phyloP scores from a whole-genome alignment of 2,113 vertebrate species.

The Glaucidium brasilianum region DNA sequence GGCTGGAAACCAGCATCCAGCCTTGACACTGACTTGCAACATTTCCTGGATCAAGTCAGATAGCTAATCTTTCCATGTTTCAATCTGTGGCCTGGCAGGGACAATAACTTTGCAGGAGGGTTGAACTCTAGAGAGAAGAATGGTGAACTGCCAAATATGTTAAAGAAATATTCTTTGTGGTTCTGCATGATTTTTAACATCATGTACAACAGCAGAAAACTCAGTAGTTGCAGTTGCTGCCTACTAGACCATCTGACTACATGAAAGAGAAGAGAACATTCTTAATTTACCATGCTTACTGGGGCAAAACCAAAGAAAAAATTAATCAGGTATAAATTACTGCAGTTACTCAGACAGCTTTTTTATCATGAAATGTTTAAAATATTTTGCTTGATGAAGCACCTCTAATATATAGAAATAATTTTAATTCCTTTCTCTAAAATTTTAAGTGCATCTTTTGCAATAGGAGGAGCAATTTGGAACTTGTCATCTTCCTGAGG shows the following conservation, averaged over 20 bases:
- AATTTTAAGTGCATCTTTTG: neutral
- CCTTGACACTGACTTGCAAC: neutral
- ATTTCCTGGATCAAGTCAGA: neutral
- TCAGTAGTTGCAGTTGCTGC: neutral
- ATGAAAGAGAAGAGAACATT: neutral
- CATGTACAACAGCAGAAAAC: neutral
- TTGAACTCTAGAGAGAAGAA: neutral
- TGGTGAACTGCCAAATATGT: neutral
- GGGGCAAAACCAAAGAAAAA: neutral
- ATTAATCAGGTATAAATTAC: neutral
- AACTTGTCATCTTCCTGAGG: neutral
- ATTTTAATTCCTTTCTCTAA: neutral
- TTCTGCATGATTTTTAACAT: neutral
- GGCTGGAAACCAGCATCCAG: neutral
- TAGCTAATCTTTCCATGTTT: neutral
- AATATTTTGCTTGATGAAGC: neutral
- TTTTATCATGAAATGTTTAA: neutral
- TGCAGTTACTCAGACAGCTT: neutral
- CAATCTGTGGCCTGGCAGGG: neutral
- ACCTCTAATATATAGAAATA: neutral
- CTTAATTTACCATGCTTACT: neutral
- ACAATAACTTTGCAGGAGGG: neutral
- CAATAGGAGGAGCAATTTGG: neutral
- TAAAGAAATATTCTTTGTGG: neutral
- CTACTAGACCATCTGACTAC: neutral